Base-by-base conservation (phyloP, 2,113 vertebrate species). In the Chitala chitala region DNA sequence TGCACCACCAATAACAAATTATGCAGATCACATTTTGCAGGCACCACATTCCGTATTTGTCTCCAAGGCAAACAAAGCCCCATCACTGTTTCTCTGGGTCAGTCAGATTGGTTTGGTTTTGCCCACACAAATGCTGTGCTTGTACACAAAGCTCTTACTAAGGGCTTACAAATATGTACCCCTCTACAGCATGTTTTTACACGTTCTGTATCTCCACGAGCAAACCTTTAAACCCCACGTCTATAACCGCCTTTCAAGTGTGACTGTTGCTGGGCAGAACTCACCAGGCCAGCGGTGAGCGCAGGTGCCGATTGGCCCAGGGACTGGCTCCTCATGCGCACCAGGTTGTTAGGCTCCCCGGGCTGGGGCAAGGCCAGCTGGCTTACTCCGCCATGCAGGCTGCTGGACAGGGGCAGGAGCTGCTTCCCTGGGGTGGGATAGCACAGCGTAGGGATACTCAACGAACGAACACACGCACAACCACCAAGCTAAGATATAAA, bases 281-380 rank as follows among this genome's bases (percentile, higher is more conserved):
- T 91, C 82, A 99, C 96, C 95, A 94, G 90, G 72, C 95, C 93
- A 75, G 93, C 94, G n/a, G 94, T 96, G 78, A 98, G 95, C 0
- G 96, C 97, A 22, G 96, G 96, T 1, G 96, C 96, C 64, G 96
- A 98, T 22, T 99, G 96, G 66, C 95, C 96, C 26, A 99, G 81
- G 0, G 88, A 86, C 77, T 99, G 96, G 77, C 93, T 96, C 86
- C 95, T 93, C 96, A 98, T 98, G 44, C 95, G 92, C 78, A 99
- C 94, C 82, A 98, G 84, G 86, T 96, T 98, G 81, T 94, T 96
- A 20, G 84, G 84, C 64, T 95, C 96, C 80, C 87, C 94, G 68
- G 92, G 82, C 54, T 86, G 90, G 76, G 92, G 94, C 90, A 93
- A 94, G n/a, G 88, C 75, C 36, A 89, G 85, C 82, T 94, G 95